These are phyloP conservation scores for Phyllotreta striolata DNA, from an alignment of 2,888 invertebrate genomes.

Conservation along the genomic window DNA sequence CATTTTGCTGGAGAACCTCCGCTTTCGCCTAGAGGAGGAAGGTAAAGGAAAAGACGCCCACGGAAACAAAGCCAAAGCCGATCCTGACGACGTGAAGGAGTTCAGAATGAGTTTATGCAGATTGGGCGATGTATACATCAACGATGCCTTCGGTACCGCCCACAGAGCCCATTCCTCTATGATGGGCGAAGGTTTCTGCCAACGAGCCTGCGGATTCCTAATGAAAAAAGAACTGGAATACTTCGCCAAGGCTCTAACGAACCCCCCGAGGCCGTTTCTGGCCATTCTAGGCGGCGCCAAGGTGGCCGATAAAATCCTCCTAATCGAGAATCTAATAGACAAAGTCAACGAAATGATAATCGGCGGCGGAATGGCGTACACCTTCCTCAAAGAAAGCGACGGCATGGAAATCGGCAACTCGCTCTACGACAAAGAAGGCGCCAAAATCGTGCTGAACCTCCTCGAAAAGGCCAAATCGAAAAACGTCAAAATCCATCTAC, in stretches of 20 bases:
- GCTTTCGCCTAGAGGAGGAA: constrained; percentile 97
- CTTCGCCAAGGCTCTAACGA: constrained; percentile 96
- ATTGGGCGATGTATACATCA: constrained; percentile 97
- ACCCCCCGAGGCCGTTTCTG: constrained; percentile 94
- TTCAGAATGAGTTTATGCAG: constrained; percentile 91
- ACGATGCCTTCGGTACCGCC: constrained; percentile 98
- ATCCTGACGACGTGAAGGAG: constrained; percentile 80
- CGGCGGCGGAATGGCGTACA: constrained; percentile 99
- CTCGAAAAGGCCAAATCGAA: constrained; percentile 92
- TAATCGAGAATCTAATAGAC: constrained; percentile 96
- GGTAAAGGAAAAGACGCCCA: constrained; percentile 92
- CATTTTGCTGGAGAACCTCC: constrained; percentile 93
- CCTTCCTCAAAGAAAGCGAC: constrained; percentile 91
- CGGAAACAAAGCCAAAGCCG: constrained; percentile 93
- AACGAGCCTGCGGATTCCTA: constrained; percentile 95
- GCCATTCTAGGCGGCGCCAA: constrained; percentile 99
- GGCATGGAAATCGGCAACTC: constrained; percentile 97
- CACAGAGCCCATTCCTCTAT: constrained; percentile 94
- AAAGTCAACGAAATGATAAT: constrained; percentile 99
- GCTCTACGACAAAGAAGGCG: constrained; percentile 93
- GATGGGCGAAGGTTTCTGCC: constrained; percentile 90
- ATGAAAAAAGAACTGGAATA: constrained; percentile 96
- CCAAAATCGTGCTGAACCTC: constrained; percentile 90
- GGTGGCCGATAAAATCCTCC: constrained; percentile 96
- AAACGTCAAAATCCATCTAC: constrained; percentile 91